Percentiles rank a stretch among this genome's conserved stretches.
These are phyloP conservation scores for Trichogramma pretiosum DNA, from an alignment of 1,140 invertebrate genomes.

Conservation along the genomic window DNA sequence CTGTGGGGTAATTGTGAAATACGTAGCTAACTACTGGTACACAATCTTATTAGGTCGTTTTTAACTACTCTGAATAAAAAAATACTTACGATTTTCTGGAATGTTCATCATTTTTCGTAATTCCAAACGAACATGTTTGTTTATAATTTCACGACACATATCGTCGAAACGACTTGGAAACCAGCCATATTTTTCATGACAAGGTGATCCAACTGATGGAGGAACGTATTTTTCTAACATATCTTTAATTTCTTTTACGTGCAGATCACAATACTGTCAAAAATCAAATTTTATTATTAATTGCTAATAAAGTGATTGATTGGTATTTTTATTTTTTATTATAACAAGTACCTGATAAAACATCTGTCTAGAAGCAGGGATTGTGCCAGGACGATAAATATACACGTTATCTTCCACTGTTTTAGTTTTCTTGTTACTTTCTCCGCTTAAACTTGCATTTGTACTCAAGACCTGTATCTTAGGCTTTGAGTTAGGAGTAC, in stretches of 20 bases:
- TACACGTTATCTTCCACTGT: conserved; percentile 44
- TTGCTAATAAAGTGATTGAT: not conserved
- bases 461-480: conserved; percentile 38
- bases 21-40: too few species aligned
- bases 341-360: conserved; percentile 61
- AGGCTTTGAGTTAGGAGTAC: conserved; percentile 33
- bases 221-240: conserved; percentile 63
- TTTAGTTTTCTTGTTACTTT: conserved; percentile 29
- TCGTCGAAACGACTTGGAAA: conserved; percentile 59
- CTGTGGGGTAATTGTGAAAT: too few species aligned
- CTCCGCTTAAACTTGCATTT: conserved; percentile 28
- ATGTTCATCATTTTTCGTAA: conserved; percentile 47
- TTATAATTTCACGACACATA: conserved; percentile 59
- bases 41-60: too few species aligned
- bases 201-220: conserved; percentile 51
- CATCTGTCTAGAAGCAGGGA: conserved; percentile 70
- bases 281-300: not conserved
- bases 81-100: conserved; percentile 38
- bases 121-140: conserved; percentile 50
- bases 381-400: conserved; percentile 58
- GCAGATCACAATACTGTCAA: conserved; percentile 58
- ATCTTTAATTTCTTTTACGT: conserved; percentile 75
- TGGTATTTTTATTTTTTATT: not conserved
- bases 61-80: too few species aligned
- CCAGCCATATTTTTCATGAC: conserved; percentile 68